A percentile compares a stretch with the other conserved stretches of the same genome.
phyloP scores from a whole-genome alignment of 2,888 invertebrate genomes.

The Corythucha ciliata region DNA sequence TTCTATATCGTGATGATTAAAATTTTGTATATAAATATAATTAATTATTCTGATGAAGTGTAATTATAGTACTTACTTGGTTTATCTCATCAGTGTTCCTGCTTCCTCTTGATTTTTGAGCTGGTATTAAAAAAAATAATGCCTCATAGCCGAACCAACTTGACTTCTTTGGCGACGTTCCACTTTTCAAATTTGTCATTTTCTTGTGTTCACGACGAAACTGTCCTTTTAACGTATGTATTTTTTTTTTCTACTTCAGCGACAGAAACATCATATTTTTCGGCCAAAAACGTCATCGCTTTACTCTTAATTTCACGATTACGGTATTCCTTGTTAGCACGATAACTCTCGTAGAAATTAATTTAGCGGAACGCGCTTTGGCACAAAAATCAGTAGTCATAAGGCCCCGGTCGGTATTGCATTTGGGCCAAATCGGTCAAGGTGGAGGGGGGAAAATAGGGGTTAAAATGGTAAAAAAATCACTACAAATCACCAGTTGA shows the following conservation, averaged over 20 bases:
- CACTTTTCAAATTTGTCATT: slow-evolving; percentile 3
- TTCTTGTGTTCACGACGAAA: slow-evolving; percentile 10
- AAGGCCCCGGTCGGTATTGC: no score
- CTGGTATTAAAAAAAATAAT: no score
- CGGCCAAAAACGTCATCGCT: neutral
- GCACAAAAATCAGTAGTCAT: no score
- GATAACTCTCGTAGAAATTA: no score
- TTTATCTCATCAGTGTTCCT: slow-evolving; percentile 4
- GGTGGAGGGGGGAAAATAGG: no score
- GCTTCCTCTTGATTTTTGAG: neutral
- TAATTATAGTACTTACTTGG: slow-evolving; percentile 5
- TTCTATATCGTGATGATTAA: neutral
- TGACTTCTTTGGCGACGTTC: slow-evolving; percentile 1
- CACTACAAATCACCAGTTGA: no score
- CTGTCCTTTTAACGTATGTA: slow-evolving; percentile 5
- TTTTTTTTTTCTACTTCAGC: slow-evolving; percentile 1
- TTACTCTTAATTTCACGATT: neutral
- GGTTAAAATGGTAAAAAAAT: no score
- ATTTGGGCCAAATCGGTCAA: no score
- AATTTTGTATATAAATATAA: neutral
- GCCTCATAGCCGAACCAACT: no score
- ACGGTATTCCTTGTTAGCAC: neutral
- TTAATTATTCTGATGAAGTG: neutral
- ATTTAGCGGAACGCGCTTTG: no score
- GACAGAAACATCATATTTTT: slow-evolving; percentile 1